Evolutionary conservation across 2,888 invertebrate species (phyloP), one percentile per base, ranked within the genome.

Genomic region (Tillus elongatus): DNA sequence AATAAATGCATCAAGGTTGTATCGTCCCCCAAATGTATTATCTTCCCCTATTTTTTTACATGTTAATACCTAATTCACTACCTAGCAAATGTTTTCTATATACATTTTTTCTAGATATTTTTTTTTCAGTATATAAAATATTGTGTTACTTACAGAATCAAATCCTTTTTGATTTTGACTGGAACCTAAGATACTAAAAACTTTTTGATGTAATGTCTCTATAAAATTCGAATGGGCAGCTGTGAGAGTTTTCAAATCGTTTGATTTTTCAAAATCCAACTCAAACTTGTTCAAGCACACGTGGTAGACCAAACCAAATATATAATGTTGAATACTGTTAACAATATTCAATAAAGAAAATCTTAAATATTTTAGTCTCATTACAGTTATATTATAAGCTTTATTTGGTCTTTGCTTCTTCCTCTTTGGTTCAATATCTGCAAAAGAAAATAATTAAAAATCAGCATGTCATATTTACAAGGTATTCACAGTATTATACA

Each of bases 311-410:
- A 56, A 61, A 1, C 62, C 61, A 15, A 63, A 52, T 4, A 64
- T 46, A 38, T 62, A 64, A 46, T 64, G 64, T 26, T 64, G 63
- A 8, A 64, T 47, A 26, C 48, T 58, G 33, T 57, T 60, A 12
- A 63, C 45, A 4, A 58, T 40, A 39, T 63, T 60, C 2, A 60
- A 44, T 15, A 64, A 40, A 12, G 50, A 49, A 39, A 64, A 65
- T 33, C 56, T 52, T 9, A 62, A 41, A 10, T 51, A 50, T 33
- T 60, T 53, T 13, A 64, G 44, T 28, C 43, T 48, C 35, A 39
- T 45, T 11, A 46, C 41, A 6, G 24, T 19, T n/a, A 6, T n/a
- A 6, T 6, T 8, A n/a, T 19, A 19, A 19, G 24, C 8, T n/a
- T 36, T 37, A 14, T 15, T 13, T 13, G n/a, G n/a, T n/a, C n/a